Evolutionary conservation across 2,888 invertebrate genomes (phyloP).

Genomic region (Agrochola lychnidis): DNA sequence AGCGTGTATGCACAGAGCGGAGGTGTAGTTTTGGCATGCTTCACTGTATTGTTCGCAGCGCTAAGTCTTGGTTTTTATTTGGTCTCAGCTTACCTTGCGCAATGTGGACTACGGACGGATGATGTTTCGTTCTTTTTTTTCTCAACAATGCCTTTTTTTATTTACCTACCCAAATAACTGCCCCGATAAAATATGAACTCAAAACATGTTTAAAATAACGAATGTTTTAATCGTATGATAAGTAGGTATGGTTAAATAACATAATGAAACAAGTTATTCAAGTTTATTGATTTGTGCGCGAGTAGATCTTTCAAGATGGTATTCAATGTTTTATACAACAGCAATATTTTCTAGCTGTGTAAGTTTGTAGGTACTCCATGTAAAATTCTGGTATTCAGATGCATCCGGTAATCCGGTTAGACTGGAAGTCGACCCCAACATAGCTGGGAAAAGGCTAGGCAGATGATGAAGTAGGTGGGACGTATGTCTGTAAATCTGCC

Average conservation of each 20-base stretch:
- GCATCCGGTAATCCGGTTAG: not conserved
- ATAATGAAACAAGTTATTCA: conserved; percentile 1
- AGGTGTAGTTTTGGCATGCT: too few relatives aligned
- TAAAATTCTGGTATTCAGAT: not conserved
- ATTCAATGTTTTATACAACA: not conserved
- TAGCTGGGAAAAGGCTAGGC: not conserved
- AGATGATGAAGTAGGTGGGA: not conserved
- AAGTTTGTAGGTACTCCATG: not conserved
- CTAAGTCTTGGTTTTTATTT: too few relatives aligned
- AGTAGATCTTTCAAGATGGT: not conserved
- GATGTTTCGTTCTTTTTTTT: too few relatives aligned
- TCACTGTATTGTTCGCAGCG: too few relatives aligned
- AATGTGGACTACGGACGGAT: too few relatives aligned
- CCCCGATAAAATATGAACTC: not conserved
- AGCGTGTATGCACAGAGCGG: too few relatives aligned
- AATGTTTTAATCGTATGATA: not conserved
- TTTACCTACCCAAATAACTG: not conserved
- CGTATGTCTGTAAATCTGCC: not conserved
- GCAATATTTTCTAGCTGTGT: not conserved
- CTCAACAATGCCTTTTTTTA: not conserved
- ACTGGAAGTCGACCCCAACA: not conserved
- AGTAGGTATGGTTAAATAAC: not conserved
- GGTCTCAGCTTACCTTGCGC: too few relatives aligned
- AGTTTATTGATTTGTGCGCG: conserved; percentile 5
- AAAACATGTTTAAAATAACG: conserved; percentile 5